Evolutionary conservation across 2,888 invertebrate genomes (phyloP), one percentile per base, ranked within the genome.

Genomic region (Thymelicus sylvestris): DNA sequence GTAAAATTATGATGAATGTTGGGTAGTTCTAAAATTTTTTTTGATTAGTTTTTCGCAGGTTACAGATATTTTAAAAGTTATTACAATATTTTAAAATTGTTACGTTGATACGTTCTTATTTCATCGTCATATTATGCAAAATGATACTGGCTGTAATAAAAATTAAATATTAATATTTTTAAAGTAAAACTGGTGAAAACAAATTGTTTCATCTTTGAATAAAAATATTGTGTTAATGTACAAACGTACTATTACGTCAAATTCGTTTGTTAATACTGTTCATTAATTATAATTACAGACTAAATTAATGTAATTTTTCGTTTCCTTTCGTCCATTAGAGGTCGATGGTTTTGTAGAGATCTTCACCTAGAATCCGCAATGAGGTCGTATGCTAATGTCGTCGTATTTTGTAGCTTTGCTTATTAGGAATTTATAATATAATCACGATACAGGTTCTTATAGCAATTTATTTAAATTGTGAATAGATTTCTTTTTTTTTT

Each of bases 301-400:
- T 52, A 24, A 67, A 60, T 62, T 67, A 50, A 47, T 38, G 63
- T 57, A 63, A 64, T 59, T 69, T 24, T 8, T 15, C 24, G 15
- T 64, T 69, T 69, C 64, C 63, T 61, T 48, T 50, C 55, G 47
- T n/a, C 2, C 6, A 47, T n/a, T 64, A 52, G 57, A 69, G 63
- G 59, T 59, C 55, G 59, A 7, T 61, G 63, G 64, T 70, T 68
- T 68, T 52, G 63, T 57, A 39, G 13, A 69, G 69, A 70, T 70
- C 69, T 70, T 70, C 69, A 70, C 69, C 64, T 70, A 70, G 69
- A 70, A 70, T 65, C 24, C n/a, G 38, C 59, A 69, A 59, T 64
- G 64, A 69, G 69, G 69, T 65, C 64, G 59, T 60, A 70, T 70
- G 64, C 10, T 60, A 70, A 70, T 69, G 38, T n/a, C 62, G 39